phyloP scores from a whole-genome alignment of 2,888 invertebrate species.

The Tetropium fuscum region DNA sequence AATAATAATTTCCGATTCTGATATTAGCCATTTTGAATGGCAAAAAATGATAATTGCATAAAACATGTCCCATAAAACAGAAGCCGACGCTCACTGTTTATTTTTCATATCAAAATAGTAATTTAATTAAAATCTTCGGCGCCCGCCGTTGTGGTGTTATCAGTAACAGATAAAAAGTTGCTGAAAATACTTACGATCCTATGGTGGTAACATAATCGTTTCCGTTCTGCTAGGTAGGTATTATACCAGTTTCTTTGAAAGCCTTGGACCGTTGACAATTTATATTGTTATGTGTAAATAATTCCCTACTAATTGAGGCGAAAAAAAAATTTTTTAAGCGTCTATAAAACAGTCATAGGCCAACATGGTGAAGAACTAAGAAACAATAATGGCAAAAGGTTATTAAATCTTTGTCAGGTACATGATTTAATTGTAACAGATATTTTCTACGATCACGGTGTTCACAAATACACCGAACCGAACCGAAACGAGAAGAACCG shows the following conservation, averaged over 20 bases:
- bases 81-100: background rate
- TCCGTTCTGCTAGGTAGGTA: slow-evolving; percentile 9
- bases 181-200: background rate
- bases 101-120: background rate
- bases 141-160: slow-evolving; percentile 2
- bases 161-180: slow-evolving; percentile 11
- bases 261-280: slow-evolving; percentile 2
- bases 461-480: too few relatives aligned
- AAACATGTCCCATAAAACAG: background rate
- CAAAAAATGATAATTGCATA: background rate
- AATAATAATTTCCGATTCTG: too few relatives aligned
- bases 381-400: too few relatives aligned
- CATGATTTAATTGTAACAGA: too few relatives aligned
- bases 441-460: too few relatives aligned
- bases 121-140: background rate
- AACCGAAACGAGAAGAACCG: too few relatives aligned
- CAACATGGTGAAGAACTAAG: too few relatives aligned
- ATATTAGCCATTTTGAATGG: background rate
- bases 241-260: background rate
- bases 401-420: too few relatives aligned
- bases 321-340: too few relatives aligned
- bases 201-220: slow-evolving; percentile 4
- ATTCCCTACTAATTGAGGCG: too few relatives aligned
- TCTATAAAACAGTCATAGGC: too few relatives aligned
- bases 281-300: slow-evolving; percentile 12